A percentile compares a stretch with the other conserved stretches of the same genome.
These are phyloP conservation scores for Carcina quercana DNA, from an alignment of 2,888 invertebrate genomes.

Conservation along the genomic window DNA sequence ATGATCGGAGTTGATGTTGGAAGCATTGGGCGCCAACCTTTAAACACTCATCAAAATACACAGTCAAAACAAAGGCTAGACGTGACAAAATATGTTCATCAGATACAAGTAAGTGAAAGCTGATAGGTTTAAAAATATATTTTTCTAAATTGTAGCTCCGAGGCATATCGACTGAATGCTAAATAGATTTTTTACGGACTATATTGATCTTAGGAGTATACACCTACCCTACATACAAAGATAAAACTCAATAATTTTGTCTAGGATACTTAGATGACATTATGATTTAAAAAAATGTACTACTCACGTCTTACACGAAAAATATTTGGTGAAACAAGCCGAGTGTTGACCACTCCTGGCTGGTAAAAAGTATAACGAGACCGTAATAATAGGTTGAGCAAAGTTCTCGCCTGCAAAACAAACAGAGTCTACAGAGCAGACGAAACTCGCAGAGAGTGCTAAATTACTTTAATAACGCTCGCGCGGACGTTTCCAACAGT, in stretches of 20 bases:
- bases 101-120: too few species aligned
- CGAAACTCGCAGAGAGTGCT: conserved; percentile 43
- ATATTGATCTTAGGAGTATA: too few species aligned
- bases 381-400: conserved; percentile 66
- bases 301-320: too few species aligned
- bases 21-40: conserved; percentile 33
- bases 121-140: too few species aligned
- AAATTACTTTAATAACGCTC: conserved; percentile 60
- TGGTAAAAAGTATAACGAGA: conserved; percentile 61
- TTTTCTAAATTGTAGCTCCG: too few species aligned
- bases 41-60: too few species aligned
- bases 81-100: background rate
- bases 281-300: background rate
- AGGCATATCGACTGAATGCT: too few species aligned
- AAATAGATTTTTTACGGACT: too few species aligned
- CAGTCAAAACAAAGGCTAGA: conserved; percentile 1
- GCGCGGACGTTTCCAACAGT: conserved; percentile 21
- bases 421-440: conserved; percentile 59
- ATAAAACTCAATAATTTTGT: too few species aligned
- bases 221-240: too few species aligned
- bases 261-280: background rate
- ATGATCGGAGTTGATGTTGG: conserved; percentile 34
- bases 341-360: conserved; percentile 44
- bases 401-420: conserved; percentile 73
- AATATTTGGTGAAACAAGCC: conserved; percentile 12